Evolutionary conservation across 1,140 invertebrate species (phyloP).

Genomic region (Delia radicum): DNA sequence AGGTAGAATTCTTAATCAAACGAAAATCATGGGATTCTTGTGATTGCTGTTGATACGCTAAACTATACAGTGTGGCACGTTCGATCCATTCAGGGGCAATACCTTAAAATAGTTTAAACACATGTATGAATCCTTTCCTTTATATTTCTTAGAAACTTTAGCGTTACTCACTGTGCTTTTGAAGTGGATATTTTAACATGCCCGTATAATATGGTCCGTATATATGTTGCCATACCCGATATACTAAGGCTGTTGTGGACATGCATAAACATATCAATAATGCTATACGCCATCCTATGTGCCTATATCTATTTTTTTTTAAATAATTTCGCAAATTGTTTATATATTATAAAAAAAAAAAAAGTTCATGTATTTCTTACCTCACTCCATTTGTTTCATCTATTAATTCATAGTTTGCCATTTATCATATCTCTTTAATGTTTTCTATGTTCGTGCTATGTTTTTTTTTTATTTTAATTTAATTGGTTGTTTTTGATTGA

Average conservation of each 20-base stretch:
- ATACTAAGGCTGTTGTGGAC: constrained; percentile 27
- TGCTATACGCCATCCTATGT: constrained; percentile 25
- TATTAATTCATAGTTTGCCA: constrained; percentile 22
- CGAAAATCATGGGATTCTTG: constrained; percentile 29
- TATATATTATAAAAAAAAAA: not conserved
- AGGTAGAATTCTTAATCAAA: constrained; percentile 26
- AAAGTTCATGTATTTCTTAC: not conserved
- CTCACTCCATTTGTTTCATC: constrained; percentile 24
- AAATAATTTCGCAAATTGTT: not conserved
- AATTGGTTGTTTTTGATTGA: not conserved
- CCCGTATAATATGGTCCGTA: constrained; percentile 13
- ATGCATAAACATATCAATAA: constrained; percentile 23
- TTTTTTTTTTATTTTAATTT: not conserved
- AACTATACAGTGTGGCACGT: constrained; percentile 25
- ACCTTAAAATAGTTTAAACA: not conserved
- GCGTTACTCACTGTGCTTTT: constrained; percentile 3
- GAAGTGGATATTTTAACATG: constrained; percentile 15
- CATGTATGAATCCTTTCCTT: too few relatives aligned
- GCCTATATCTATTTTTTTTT: constrained; percentile 9
- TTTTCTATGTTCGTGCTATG: not conserved
- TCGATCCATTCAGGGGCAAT: constrained; percentile 19
- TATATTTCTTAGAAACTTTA: not conserved
- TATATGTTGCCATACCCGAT: constrained; percentile 22
- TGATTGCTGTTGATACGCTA: constrained; percentile 6
- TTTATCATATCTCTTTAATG: not conserved